Base-by-base conservation (phyloP, 1,140 invertebrate genomes). In the Reticulitermes speratus region DNA sequence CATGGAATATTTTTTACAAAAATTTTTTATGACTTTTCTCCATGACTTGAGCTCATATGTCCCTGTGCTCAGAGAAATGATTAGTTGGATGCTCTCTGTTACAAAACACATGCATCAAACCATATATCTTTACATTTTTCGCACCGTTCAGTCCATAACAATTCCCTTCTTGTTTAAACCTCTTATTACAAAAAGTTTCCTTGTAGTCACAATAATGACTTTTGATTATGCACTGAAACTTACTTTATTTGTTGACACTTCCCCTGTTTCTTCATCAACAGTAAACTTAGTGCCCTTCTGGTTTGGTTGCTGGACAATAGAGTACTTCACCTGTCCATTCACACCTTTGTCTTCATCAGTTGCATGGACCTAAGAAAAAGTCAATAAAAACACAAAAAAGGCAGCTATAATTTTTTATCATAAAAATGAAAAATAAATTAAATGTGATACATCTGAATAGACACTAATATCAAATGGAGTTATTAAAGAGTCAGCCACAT, bases 201-300 rank as follows among this genome's bases (percentile, higher is more conserved):
- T 48, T 12, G 14, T 48, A 48, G 9, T 9, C 45, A 12, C 1
- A 48, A 16, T 48, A 48, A 9, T 12, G 45, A 16, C 2, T 48
- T 11, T 48, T 48, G 45, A 48, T 48, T 48, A 48, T 19, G 52
- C 3, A 38, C 19, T 48, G 14, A 84, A n/a, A 45, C 45, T 45
- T 52, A 94, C 94, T 93, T 98, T 98, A 88, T 99, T 98, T 1
- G 97, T 98, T 0, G 95, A 96, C 85, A 98, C 97, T 92, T 98
- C 97, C 1, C 97, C 97, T 59, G 97, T 98, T 91, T 98, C 97
- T 92, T 98, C 97, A 89, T 98, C 96, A 0, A 99, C 97, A 0
- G 96, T 97, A 89, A 98, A 98, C 91, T 98, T 98, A 0, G 97
- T 98, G 44, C 97, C 97, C 91, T 98, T 98, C 89, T 98, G 97